Evolutionary conservation across 2,113 vertebrate genomes (phyloP).

Genomic region (Hyperopisus bebe): DNA sequence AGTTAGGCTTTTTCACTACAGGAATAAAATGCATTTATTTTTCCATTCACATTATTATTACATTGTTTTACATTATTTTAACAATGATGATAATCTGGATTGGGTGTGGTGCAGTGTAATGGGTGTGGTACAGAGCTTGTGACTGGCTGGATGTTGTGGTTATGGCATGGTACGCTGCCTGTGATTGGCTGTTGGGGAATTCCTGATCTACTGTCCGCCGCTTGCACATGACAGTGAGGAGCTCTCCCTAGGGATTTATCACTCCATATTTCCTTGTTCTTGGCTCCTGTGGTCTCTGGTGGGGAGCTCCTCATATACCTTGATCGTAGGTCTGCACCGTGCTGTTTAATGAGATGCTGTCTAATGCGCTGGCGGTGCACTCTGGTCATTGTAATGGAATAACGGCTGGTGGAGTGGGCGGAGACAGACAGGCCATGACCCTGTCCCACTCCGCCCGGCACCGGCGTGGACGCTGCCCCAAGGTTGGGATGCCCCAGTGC

Average conservation of each 20-base stretch:
- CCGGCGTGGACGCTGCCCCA: background rate
- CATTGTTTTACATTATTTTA: background rate
- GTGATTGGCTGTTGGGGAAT: background rate
- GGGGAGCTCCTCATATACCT: background rate
- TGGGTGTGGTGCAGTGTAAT: background rate
- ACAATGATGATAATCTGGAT: background rate
- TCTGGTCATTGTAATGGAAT: background rate
- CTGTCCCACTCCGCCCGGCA: background rate
- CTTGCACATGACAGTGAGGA: background rate
- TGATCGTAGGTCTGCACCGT: background rate
- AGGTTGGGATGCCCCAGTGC: background rate
- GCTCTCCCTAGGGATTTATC: background rate
- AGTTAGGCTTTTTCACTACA: background rate
- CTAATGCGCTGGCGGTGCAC: background rate
- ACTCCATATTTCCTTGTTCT: background rate
- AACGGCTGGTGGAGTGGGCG: background rate
- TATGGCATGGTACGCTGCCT: background rate
- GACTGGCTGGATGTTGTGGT: background rate
- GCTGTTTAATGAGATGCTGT: background rate
- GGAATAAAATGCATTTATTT: background rate
- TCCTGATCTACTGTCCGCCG: background rate
- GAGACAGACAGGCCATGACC: background rate
- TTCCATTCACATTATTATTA: background rate
- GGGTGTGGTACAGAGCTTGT: background rate
- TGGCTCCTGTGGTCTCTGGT: background rate